Evolutionary conservation across 2,113 vertebrate species (phyloP).

Genomic region (Phyllostomus discolor): DNA sequence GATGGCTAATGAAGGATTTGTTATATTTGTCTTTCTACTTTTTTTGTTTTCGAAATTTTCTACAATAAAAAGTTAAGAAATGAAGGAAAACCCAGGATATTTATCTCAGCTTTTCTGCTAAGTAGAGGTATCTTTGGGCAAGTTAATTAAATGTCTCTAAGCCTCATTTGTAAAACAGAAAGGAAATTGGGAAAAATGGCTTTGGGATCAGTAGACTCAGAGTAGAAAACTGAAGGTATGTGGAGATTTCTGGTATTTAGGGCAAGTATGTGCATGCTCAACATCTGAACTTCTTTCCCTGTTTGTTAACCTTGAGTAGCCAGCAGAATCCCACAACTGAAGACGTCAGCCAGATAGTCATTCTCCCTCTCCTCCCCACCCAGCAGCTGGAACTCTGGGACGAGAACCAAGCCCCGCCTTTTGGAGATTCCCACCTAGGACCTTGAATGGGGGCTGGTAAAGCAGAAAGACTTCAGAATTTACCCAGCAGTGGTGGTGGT

Average conservation of each 20-base stretch:
- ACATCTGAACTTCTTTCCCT: background rate
- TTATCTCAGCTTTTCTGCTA: slow-evolving; percentile 15
- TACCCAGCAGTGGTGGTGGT: background rate
- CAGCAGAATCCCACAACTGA: background rate
- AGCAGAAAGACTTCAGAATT: background rate
- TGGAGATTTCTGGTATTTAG: background rate
- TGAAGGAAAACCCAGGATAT: background rate
- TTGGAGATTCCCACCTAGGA: background rate
- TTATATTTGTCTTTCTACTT: slow-evolving; percentile 24
- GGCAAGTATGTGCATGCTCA: background rate
- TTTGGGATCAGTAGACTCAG: background rate
- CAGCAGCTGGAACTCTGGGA: background rate
- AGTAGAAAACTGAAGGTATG: background rate
- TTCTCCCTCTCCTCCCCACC: background rate
- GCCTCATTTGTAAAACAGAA: slow-evolving; percentile 5
- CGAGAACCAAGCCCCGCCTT: background rate
- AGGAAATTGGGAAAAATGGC: background rate
- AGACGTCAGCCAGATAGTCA: background rate
- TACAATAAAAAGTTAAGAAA: background rate
- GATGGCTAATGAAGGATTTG: background rate
- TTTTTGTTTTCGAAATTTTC: slow-evolving; percentile 35
- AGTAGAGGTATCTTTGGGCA: background rate
- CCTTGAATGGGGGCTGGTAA: background rate
- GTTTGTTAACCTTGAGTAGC: background rate
- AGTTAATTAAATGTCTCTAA: background rate